Evolutionary conservation across 2,797 vertebrate species (phyloP), one percentile per base, ranked within the genome.

Genomic region (Melanogrammus aeglefinus): DNA sequence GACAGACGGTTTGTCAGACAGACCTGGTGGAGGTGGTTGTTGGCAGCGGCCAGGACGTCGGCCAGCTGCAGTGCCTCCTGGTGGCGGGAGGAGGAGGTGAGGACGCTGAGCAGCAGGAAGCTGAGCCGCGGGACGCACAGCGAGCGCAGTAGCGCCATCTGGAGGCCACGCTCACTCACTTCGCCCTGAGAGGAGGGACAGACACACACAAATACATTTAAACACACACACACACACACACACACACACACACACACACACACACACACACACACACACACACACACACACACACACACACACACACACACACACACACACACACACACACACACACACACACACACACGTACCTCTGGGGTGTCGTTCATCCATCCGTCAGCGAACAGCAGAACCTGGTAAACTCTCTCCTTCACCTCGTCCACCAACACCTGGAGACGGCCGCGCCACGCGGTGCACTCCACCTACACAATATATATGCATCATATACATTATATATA

Each of bases 361-460:
- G 96, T 96, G 82, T 99, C 98, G 9, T 98, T 95, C 97, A 99
- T 98, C 98, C 98, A 99, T 38, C 98, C 98, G 41, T 99, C 96
- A 3, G 99, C 97, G 76, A 99, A 99, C 76, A 99, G 92, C 81
- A 99, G 92, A 82, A 99, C 98, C 1, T 99, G 99, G 88, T 98
- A 99, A 90, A 99, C 98, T 76, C 97, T 96, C 74, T 99, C 98
- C 83, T 99, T 99, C 77, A 96, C 96, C 3, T 99, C 97, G 81
- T 96, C 95, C 1, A 97, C 98, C 66, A 98, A 90, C 36, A 92
- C 94, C 76, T 97, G 95, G 79, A 98, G 91, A 51, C 96, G 94
- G 1, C 94, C 92, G 79, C 96, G 96, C 97, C 97, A 99, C 89
- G 93, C 94, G 74, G 92, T 83, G 81, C 93, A 93, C 83, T 96